These are phyloP conservation scores for Sarotherodon lohbergeri DNA, from an alignment of 2,113 vertebrate genomes.

Conservation along the genomic window DNA sequence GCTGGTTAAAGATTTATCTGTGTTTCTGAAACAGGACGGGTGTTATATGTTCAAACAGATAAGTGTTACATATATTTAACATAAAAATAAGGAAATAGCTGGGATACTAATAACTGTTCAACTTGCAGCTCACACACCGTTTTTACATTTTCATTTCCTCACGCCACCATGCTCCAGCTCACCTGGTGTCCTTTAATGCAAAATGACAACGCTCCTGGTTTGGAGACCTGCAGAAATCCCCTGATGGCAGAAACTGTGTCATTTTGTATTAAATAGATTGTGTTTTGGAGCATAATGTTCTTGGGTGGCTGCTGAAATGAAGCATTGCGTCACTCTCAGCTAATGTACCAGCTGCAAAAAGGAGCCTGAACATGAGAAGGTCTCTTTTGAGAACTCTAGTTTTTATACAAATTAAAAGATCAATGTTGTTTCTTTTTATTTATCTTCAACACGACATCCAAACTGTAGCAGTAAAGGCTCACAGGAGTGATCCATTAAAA, in stretches of 20 bases:
- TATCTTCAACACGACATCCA: neutral
- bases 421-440: neutral
- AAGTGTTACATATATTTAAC: neutral
- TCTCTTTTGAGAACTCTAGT: neutral
- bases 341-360: neutral
- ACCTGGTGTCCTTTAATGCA: conserved; percentile 51
- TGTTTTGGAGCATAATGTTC: conserved; percentile 64
- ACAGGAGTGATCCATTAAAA: neutral
- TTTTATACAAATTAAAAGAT: neutral
- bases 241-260: conserved; percentile 49
- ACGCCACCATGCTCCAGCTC: conserved; percentile 23
- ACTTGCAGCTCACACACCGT: neutral
- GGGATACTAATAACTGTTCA: neutral
- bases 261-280: conserved; percentile 56
- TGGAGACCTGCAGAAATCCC: conserved; percentile 47
- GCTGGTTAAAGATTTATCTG: neutral
- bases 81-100: neutral
- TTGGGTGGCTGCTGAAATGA: conserved; percentile 25
- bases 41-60: neutral
- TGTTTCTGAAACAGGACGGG: neutral
- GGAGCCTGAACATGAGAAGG: neutral
- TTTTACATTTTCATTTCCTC: conserved; percentile 9
- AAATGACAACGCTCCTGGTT: conserved; percentile 49
- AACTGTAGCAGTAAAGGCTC: neutral
- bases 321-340: conserved; percentile 10